Conservation (phyloP, 2,888 invertebrate species). For the Carcina quercana region DNA sequence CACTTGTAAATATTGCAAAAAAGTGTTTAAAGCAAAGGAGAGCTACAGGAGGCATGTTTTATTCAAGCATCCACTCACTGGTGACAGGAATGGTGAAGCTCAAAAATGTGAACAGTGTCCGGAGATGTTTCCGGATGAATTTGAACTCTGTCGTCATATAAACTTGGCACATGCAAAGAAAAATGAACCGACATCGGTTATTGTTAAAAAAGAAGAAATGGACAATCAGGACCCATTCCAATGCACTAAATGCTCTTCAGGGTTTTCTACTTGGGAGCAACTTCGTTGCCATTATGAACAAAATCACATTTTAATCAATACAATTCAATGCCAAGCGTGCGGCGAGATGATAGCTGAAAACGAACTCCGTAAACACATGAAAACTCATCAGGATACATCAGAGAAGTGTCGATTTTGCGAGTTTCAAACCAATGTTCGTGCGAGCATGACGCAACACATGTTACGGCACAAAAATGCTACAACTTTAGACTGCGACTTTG, state of each 20-base stretch:
- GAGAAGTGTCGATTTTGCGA: conserved; percentile 52
- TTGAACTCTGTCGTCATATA: conserved; percentile 53
- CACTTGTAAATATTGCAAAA: conserved; percentile 48
- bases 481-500: conserved; percentile 45
- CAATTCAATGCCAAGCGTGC: conserved; percentile 57
- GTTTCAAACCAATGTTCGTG: conserved; percentile 42
- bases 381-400: conserved; percentile 32
- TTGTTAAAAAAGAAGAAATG: conserved; percentile 42
- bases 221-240: conserved; percentile 41
- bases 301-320: conserved; percentile 36
- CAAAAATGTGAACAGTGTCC: conserved; percentile 53
- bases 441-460: conserved; percentile 57
- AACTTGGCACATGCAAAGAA: conserved; percentile 31
- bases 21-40: conserved; percentile 55
- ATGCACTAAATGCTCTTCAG: conserved; percentile 53
- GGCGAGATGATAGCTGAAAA: conserved; percentile 42
- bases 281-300: conserved; percentile 48
- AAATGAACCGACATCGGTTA: conserved; percentile 14
- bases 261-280: conserved; percentile 41
- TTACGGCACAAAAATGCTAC: conserved; percentile 54
- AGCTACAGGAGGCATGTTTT: conserved; percentile 52
- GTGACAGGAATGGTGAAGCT: conserved; percentile 18
- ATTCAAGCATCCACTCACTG: conserved; percentile 41
- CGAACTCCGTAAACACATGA: conserved; percentile 52
- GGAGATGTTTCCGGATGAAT: conserved; percentile 48